Evolutionary conservation across 92 coral and sea anemone genomes (phyloP).

Genomic region (Pocillopora meandrina): DNA sequence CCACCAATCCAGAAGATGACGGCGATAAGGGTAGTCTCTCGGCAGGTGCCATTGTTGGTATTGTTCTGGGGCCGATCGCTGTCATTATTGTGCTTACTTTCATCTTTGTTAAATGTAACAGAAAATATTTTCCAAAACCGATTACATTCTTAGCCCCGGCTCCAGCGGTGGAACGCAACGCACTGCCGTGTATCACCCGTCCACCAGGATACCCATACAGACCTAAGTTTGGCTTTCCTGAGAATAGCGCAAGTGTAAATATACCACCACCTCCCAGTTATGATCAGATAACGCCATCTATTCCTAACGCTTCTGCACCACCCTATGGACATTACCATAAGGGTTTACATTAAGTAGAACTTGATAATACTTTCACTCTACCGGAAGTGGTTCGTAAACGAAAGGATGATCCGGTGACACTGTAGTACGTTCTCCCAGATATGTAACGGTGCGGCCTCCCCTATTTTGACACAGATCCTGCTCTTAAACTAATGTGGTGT

Average conservation of each 20-base stretch:
- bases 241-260: neutral
- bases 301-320: neutral
- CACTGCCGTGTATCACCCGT: neutral
- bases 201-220: neutral
- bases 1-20: neutral
- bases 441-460: too few species aligned
- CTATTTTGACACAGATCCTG: too few species aligned
- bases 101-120: neutral
- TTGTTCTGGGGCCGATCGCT: neutral
- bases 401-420: too few species aligned
- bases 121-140: neutral
- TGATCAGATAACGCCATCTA: neutral
- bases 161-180: neutral
- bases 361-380: too few species aligned
- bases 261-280: neutral
- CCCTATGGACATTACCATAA: neutral
- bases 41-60: slow-evolving; percentile 13
- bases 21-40: slow-evolving; percentile 5
- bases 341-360: neutral
- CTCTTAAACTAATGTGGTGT: too few species aligned
- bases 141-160: neutral
- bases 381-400: too few species aligned
- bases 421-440: too few species aligned
- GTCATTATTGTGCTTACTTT: neutral
- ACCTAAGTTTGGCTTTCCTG: neutral